These are phyloP conservation scores for Pediacus dermestoides DNA, from an alignment of 2,888 invertebrate species.

Conservation along the genomic window DNA sequence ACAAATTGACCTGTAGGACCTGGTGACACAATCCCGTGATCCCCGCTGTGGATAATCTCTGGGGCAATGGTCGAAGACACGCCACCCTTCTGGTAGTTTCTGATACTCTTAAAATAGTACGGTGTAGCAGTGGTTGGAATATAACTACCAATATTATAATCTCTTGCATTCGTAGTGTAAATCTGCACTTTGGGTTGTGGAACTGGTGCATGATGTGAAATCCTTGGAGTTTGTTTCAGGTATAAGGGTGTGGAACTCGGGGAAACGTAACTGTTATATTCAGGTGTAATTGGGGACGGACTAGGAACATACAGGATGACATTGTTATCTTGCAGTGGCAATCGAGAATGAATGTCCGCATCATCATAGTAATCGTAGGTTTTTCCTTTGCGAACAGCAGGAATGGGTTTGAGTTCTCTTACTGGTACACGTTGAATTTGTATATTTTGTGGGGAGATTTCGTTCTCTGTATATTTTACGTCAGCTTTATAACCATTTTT, in stretches of 20 bases:
- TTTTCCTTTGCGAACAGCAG: constrained; percentile 10
- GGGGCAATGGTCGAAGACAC: constrained; percentile 28
- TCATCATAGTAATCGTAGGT: constrained; percentile 20
- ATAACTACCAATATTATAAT: constrained; percentile 29
- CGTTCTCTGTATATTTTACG: constrained; percentile 54
- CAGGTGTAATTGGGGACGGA: constrained; percentile 13
- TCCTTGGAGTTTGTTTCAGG: too few species aligned
- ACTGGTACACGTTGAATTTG: constrained; percentile 21
- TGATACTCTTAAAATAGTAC: constrained; percentile 19
- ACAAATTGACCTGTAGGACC: constrained; percentile 21
- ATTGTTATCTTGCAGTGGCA: constrained; percentile 8
- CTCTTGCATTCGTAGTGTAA: constrained; percentile 29
- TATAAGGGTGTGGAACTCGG: neutral
- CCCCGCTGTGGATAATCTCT: constrained; percentile 19
- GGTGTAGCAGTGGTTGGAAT: constrained; percentile 22
- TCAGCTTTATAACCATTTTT: constrained; percentile 65
- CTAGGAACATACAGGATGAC: constrained; percentile 8
- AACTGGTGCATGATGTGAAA: neutral
- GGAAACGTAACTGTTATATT: constrained; percentile 3
- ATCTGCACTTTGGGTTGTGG: constrained; percentile 30
- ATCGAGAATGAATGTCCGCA: constrained; percentile 9
- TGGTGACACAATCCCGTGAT: constrained; percentile 20
- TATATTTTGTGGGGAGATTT: constrained; percentile 13
- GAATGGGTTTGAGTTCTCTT: constrained; percentile 17
- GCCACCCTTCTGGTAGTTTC: constrained; percentile 21